A percentile compares a stretch with the other conserved stretches of the same genome.
These are phyloP conservation scores for Pholis gunnellus DNA, from an alignment of 2,113 vertebrate genomes.

Conservation along the genomic window DNA sequence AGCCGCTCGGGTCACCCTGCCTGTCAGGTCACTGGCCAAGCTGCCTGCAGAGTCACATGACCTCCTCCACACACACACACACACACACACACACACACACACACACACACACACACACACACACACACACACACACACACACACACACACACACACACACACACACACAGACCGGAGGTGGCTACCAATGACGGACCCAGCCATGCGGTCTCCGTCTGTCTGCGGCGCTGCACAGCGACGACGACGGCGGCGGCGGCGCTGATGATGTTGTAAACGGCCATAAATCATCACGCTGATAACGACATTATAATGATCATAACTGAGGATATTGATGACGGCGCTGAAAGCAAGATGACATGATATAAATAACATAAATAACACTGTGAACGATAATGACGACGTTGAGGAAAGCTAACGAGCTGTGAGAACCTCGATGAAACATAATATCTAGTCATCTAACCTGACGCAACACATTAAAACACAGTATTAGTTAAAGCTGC, in stretches of 20 bases:
- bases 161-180: constrained; percentile 1
- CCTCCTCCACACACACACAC: neutral
- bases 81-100: constrained; percentile 17
- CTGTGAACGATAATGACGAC: neutral
- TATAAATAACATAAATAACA: constrained; percentile 5
- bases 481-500: neutral
- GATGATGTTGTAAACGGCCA: constrained; percentile 9
- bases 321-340: constrained; percentile 9
- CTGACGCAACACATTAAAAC: neutral
- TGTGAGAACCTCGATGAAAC: neutral
- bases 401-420: neutral
- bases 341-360: neutral
- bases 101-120: neutral
- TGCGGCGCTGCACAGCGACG: constrained; percentile 3
- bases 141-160: neutral
- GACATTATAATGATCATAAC: constrained; percentile 27
- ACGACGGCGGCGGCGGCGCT: neutral
- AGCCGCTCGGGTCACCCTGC: constrained; percentile 31
- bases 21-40: constrained; percentile 34
- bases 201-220: constrained; percentile 8
- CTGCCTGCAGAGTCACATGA: constrained; percentile 44
- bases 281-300: constrained; percentile 39
- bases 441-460: neutral
- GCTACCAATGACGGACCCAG: neutral
- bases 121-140: constrained; percentile 12